Percentiles rank a stretch among this genome's conserved stretches.
Conservation (phyloP, 2,797 vertebrate species). For the Enteromius afrohamiltoni region DNA sequence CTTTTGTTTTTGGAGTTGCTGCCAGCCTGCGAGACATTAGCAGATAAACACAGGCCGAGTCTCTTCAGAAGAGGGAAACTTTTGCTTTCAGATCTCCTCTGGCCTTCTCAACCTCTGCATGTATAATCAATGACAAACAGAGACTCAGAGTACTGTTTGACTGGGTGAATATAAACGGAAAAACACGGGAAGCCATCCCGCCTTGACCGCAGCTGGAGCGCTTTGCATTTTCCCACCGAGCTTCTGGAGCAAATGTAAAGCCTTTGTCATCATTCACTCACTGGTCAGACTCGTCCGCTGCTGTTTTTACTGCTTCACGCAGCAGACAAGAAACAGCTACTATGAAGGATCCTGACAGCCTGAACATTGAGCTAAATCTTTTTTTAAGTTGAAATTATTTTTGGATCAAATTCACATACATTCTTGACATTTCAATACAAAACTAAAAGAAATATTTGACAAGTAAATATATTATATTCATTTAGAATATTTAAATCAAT, state of each 20-base stretch:
- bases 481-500: too few species aligned
- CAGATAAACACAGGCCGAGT: slow-evolving; percentile 36
- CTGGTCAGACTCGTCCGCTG: neutral
- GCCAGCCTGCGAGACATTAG: neutral
- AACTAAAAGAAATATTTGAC: neutral
- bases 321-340: neutral
- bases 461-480: neutral
- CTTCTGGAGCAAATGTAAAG: neutral
- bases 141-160: slow-evolving; percentile 47
- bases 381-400: neutral
- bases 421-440: neutral
- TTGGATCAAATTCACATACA: neutral
- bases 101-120: slow-evolving; percentile 51
- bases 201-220: slow-evolving; percentile 58
- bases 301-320: neutral
- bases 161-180: slow-evolving; percentile 12
- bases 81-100: slow-evolving; percentile 58
- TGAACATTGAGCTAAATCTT: neutral
- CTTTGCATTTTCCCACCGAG: slow-evolving; percentile 35
- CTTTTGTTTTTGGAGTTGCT: neutral
- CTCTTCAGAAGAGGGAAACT: neutral
- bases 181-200: slow-evolving; percentile 61
- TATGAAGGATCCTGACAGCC: neutral
- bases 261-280: neutral
- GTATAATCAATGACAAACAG: slow-evolving; percentile 56